Evolutionary conservation across 92 coral and sea anemone species (phyloP).

Genomic region (Siderastrea radians): DNA sequence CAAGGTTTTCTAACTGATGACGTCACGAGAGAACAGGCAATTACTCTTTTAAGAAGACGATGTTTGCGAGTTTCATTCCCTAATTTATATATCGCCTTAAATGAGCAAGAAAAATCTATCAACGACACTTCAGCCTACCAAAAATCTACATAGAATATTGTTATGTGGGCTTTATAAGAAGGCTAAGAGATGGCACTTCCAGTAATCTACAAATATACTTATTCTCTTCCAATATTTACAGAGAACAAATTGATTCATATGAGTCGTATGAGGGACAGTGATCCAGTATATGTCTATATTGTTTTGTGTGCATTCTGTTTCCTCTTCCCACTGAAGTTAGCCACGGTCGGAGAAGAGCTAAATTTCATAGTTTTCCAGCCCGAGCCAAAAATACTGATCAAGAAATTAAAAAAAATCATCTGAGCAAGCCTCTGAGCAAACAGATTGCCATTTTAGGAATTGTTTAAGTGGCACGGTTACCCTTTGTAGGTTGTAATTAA

Average conservation of each 20-base stretch:
- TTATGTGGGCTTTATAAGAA: not conserved
- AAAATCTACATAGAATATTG: not conserved
- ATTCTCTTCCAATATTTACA: slow-evolving; percentile 13
- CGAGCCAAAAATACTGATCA: not conserved
- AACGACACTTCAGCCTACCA: not conserved
- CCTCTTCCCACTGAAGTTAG: not conserved
- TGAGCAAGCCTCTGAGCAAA: not conserved
- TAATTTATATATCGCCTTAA: not conserved
- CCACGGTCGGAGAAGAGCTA: not conserved
- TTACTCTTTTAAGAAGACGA: not conserved
- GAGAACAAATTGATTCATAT: slow-evolving; percentile 29
- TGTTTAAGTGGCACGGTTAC: not conserved
- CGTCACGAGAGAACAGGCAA: not conserved
- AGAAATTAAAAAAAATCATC: not conserved
- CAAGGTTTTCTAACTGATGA: not conserved
- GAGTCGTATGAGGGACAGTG: not conserved
- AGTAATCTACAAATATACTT: not conserved
- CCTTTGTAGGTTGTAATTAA: not conserved
- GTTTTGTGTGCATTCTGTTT: slow-evolving; percentile 1
- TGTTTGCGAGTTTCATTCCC: not conserved
- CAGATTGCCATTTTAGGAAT: slow-evolving; percentile 17
- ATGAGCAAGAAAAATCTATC: not conserved
- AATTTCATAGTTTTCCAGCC: not conserved
- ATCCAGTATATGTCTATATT: slow-evolving; percentile 4
- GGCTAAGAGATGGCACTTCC: not conserved